Percentiles rank a stretch among this genome's conserved stretches.
Evolutionary conservation across 2,797 vertebrate genomes (phyloP).

Genomic region (Clarias pachynema): DNA sequence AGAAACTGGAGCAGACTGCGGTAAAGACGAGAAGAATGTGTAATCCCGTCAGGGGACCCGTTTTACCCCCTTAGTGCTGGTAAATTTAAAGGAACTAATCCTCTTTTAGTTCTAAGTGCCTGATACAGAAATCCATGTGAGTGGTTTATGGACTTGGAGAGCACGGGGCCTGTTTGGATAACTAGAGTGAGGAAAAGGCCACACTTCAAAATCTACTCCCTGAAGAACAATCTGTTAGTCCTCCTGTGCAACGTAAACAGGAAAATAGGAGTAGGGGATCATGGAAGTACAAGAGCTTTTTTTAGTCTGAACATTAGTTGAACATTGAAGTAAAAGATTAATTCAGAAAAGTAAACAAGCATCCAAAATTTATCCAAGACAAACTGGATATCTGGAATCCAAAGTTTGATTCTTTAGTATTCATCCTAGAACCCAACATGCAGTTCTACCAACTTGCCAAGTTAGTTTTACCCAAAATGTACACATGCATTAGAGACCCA

Average conservation of each 20-base stretch:
- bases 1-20: conserved; percentile 28
- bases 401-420: background rate
- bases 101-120: conserved; percentile 44
- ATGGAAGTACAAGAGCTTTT: background rate
- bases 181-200: conserved; percentile 46
- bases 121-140: conserved; percentile 38
- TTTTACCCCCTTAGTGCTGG: conserved; percentile 56
- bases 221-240: conserved; percentile 40
- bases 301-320: background rate
- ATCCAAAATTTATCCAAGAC: background rate
- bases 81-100: conserved; percentile 51
- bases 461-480: background rate
- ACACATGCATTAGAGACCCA: too few relatives aligned
- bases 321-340: too few relatives aligned
- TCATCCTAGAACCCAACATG: background rate
- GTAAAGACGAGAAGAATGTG: conserved; percentile 66
- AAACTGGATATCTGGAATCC: background rate
- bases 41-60: conserved; percentile 65
- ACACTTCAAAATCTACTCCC: conserved; percentile 34
- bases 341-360: background rate
- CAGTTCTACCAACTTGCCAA: background rate
- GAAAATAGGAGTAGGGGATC: conserved; percentile 11
- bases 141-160: conserved; percentile 53
- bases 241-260: conserved; percentile 43
- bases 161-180: conserved; percentile 56